Evolutionary conservation across 2,797 vertebrate species (phyloP).

Genomic region (Phrynocephalus forsythii): DNA sequence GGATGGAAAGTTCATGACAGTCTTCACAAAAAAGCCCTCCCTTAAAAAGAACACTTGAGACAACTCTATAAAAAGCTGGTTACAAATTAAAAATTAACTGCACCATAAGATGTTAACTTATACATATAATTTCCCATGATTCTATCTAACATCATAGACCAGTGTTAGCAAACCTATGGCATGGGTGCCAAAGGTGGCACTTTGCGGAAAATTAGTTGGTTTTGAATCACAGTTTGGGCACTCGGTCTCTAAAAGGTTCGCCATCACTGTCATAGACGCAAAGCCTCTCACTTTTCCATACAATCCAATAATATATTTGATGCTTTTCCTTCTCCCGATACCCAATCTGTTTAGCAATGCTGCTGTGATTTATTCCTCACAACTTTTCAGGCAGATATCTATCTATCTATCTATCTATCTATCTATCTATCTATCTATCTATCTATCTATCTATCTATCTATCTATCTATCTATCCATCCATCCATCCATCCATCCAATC

Average conservation of each 20-base stretch:
- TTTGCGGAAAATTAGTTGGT: too few species aligned
- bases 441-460: background rate
- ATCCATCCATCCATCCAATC: too few species aligned
- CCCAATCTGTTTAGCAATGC: background rate
- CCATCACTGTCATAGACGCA: background rate
- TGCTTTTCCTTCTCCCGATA: too few species aligned
- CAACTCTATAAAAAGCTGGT: background rate
- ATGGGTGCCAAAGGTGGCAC: too few species aligned
- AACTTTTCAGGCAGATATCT: background rate
- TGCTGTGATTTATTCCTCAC: background rate
- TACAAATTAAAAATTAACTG: background rate
- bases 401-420: background rate
- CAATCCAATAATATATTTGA: background rate
- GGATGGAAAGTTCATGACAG: background rate
- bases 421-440: too few species aligned
- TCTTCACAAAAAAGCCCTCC: background rate
- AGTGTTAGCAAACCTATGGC: too few species aligned
- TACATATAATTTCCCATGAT: background rate
- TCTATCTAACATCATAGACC: background rate
- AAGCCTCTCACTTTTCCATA: background rate
- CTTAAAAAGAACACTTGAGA: background rate
- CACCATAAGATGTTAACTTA: background rate
- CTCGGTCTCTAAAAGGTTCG: too few species aligned
- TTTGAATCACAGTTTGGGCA: too few species aligned
- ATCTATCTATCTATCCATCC: background rate